Evolutionary conservation across 64 coral and sea anemone species (phyloP).

Genomic region (Porites australiensis): DNA sequence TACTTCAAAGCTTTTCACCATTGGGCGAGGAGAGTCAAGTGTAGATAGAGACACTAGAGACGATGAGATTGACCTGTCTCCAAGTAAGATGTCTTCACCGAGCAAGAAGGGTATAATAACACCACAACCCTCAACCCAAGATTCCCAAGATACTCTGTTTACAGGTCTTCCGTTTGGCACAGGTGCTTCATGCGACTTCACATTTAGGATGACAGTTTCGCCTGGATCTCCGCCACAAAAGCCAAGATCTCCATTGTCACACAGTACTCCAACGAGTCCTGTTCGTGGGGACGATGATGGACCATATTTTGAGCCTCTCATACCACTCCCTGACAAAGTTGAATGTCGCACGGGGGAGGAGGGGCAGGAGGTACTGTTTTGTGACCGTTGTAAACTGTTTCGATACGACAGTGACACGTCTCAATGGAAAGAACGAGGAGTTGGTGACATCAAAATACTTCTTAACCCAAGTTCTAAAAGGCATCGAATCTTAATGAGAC

Average conservation of each 20-base stretch:
- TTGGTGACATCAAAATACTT: conserved; percentile 92
- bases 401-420: conserved; percentile 67
- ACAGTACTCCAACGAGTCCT: neutral
- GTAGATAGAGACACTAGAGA: conserved; percentile 62
- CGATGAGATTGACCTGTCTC: conserved; percentile 30
- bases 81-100: conserved; percentile 65
- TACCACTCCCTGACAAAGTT: conserved; percentile 84
- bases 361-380: conserved; percentile 73
- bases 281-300: conserved; percentile 73
- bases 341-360: conserved; percentile 86
- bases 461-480: conserved; percentile 36
- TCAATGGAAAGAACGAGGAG: conserved; percentile 94
- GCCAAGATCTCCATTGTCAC: conserved; percentile 30
- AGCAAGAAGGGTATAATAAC: neutral
- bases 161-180: conserved; percentile 44
- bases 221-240: neutral
- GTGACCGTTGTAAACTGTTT: conserved; percentile 81
- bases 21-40: conserved; percentile 62
- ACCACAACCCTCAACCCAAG: neutral
- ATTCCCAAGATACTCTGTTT: neutral
- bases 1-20: conserved; percentile 67
- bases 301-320: conserved; percentile 89
- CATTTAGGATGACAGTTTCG: conserved; percentile 38
- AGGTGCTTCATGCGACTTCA: conserved; percentile 36
- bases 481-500: conserved; percentile 81